These are phyloP conservation scores for Odontocolon sp. DNA, from an alignment of 2,888 invertebrate genomes.

Conservation along the genomic window DNA sequence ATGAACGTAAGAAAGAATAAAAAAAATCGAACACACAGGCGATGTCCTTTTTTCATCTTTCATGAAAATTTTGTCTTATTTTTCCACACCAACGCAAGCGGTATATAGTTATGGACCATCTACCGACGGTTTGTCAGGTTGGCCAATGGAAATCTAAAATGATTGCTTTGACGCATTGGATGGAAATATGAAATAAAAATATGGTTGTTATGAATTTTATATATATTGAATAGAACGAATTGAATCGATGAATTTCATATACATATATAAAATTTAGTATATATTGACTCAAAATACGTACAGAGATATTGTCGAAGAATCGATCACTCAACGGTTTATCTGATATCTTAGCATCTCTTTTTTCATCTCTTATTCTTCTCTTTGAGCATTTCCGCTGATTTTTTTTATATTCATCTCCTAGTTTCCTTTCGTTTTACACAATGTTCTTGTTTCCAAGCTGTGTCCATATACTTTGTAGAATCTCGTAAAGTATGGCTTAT, in stretches of 20 bases:
- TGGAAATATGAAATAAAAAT: too few relatives aligned
- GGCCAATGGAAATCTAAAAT: too few relatives aligned
- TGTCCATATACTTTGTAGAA: background rate
- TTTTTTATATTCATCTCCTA: background rate
- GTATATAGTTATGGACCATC: too few relatives aligned
- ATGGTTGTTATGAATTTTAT: too few relatives aligned
- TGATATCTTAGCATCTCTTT: constrained; percentile 17
- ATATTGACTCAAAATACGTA: too few relatives aligned
- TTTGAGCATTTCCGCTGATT: constrained; percentile 42
- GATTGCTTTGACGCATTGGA: too few relatives aligned
- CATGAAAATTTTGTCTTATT: too few relatives aligned
- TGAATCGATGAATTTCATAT: too few relatives aligned
- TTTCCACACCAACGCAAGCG: too few relatives aligned
- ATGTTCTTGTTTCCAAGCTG: background rate
- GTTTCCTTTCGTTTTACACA: background rate
- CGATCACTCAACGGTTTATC: constrained; percentile 37
- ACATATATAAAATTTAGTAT: too few relatives aligned
- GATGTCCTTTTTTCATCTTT: constrained; percentile 23
- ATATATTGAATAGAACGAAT: too few relatives aligned
- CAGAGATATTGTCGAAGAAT: constrained; percentile 18
- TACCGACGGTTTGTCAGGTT: too few relatives aligned
- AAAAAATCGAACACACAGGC: background rate
- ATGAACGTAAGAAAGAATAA: constrained; percentile 38
- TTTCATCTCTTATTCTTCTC: constrained; percentile 14
- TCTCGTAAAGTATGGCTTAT: background rate